A percentile compares a stretch with the other conserved stretches of the same genome.
phyloP scores from a whole-genome alignment of 2,113 vertebrate species.

The Rhabdornis inornatus region DNA sequence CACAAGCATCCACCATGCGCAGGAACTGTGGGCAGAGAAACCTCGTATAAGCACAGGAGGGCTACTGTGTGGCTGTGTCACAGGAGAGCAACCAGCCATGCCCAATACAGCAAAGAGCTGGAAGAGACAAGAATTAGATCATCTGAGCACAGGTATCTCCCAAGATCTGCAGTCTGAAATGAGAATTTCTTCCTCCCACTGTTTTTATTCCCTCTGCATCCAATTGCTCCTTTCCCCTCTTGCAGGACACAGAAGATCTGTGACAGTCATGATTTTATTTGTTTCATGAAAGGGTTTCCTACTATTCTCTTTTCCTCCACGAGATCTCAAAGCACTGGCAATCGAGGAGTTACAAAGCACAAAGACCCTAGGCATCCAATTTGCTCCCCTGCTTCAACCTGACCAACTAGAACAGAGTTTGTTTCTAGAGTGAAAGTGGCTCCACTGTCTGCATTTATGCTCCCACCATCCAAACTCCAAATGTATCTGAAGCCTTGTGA shows the following conservation, averaged over 20 bases:
- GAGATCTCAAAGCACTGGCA: not conserved
- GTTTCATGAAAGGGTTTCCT: not conserved
- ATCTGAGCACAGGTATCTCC: not conserved
- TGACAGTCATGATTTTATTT: not conserved
- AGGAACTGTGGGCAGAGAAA: conserved; percentile 79
- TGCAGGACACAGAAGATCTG: not conserved
- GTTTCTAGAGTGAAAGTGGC: not conserved
- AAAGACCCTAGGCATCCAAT: not conserved
- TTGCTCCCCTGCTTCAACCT: not conserved
- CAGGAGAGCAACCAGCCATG: not conserved
- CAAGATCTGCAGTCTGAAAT: not conserved
- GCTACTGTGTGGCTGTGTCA: not conserved
- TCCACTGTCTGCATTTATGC: not conserved
- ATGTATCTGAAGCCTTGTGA: not conserved
- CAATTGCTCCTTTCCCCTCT: not conserved
- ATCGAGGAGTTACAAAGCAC: not conserved
- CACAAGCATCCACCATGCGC: conserved; percentile 90
- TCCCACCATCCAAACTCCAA: not conserved
- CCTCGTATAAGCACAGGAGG: not conserved
- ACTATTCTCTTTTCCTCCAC: not conserved
- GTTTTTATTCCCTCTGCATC: not conserved
- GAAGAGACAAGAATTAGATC: not conserved
- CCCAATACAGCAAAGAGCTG: not conserved
- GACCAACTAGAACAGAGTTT: not conserved
- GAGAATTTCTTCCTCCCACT: not conserved